Evolutionary conservation across 37 sponge, comb jelly and placozoan genomes (phyloP).

Genomic region (Chondrilla cf. caribensis): DNA sequence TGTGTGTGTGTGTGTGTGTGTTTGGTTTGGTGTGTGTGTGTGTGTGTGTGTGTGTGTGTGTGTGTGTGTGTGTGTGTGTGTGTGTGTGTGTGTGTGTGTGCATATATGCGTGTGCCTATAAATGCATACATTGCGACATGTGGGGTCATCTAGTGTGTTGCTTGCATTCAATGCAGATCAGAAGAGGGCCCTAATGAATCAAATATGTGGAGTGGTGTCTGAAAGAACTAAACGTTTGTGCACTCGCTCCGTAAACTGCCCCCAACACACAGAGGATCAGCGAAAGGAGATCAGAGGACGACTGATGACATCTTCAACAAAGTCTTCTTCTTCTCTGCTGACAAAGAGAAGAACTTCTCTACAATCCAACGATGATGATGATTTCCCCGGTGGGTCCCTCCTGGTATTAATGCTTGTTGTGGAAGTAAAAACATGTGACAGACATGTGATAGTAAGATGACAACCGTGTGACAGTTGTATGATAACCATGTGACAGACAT

Average conservation of each 20-base stretch:
- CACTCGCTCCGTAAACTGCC: slow-evolving; percentile 77
- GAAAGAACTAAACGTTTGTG: slow-evolving; percentile 69
- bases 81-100: too few species aligned
- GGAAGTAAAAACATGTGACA: background rate
- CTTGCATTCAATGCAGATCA: background rate
- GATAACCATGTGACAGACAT: too few species aligned
- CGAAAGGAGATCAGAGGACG: slow-evolving; percentile 15
- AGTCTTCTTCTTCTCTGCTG: background rate
- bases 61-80: too few species aligned
- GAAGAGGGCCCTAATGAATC: background rate
- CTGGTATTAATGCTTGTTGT: background rate
- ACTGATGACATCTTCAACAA: background rate
- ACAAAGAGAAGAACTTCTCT: background rate
- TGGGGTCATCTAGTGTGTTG: too few species aligned
- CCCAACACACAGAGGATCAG: slow-evolving; percentile 83
- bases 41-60: too few species aligned
- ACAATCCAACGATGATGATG: background rate
- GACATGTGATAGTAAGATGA: background rate
- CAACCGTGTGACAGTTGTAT: too few species aligned
- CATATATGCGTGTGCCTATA: too few species aligned
- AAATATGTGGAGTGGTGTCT: slow-evolving; percentile 76
- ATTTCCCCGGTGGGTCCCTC: background rate
- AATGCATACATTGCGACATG: too few species aligned
- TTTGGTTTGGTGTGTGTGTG: too few species aligned
- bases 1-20: too few species aligned